phyloP scores from a whole-genome alignment of 2,888 invertebrate genomes.

The Meiosimyza decipiens region DNA sequence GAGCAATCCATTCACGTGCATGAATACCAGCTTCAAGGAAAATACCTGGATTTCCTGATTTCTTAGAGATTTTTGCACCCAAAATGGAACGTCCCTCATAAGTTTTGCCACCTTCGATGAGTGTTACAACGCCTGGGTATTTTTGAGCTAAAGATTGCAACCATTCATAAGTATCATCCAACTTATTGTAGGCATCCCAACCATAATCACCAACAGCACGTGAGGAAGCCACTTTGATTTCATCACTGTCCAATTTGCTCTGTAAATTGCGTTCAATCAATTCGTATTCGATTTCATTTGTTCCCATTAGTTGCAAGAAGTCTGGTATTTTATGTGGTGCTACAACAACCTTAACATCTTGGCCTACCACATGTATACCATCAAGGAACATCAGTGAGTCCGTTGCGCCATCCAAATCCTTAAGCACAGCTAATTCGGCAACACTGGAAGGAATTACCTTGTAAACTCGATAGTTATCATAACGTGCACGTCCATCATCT shows the following conservation, averaged over 20 bases:
- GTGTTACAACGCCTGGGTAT: slow-evolving; percentile 67
- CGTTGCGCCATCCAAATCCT: slow-evolving; percentile 58
- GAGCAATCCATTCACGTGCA: slow-evolving; percentile 81
- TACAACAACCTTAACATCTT: slow-evolving; percentile 65
- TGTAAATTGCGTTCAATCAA: slow-evolving; percentile 65
- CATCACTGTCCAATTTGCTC: slow-evolving; percentile 50
- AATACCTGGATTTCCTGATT: slow-evolving; percentile 68
- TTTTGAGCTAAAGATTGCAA: slow-evolving; percentile 67
- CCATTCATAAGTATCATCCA: slow-evolving; percentile 69
- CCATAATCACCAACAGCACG: slow-evolving; percentile 48
- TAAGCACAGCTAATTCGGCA: slow-evolving; percentile 68
- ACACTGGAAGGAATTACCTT: slow-evolving; percentile 69
- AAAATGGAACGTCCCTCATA: slow-evolving; percentile 72
- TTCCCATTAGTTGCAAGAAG: slow-evolving; percentile 44
- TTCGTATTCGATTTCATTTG: slow-evolving; percentile 65
- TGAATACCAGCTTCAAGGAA: slow-evolving; percentile 76
- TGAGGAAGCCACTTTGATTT: slow-evolving; percentile 46
- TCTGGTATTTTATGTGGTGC: slow-evolving; percentile 50
- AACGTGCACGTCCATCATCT: slow-evolving; percentile 55
- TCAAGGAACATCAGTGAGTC: slow-evolving; percentile 67
- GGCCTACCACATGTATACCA: slow-evolving; percentile 59
- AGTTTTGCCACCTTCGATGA: slow-evolving; percentile 68
- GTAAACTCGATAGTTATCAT: slow-evolving; percentile 72
- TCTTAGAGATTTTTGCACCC: slow-evolving; percentile 69
- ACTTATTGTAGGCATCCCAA: slow-evolving; percentile 58